Evolutionary conservation across 2,113 vertebrate species (phyloP).

Genomic region (Engraulis encrasicolus): DNA sequence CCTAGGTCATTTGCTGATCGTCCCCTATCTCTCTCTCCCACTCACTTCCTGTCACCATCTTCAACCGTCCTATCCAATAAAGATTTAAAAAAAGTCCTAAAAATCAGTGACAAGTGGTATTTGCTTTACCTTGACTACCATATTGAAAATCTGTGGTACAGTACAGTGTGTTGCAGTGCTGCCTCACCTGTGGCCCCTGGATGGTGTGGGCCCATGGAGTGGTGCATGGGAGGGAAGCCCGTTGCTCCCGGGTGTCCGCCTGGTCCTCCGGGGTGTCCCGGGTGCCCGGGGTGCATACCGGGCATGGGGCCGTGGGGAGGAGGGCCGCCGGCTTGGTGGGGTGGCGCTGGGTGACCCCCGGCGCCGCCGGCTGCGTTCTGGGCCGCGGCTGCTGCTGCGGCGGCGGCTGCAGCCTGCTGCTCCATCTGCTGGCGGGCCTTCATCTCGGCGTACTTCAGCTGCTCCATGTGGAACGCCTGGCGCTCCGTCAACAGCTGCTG

Average conservation of each 20-base stretch:
- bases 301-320: slow-evolving; percentile 68
- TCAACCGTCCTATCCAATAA: no score
- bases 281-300: slow-evolving; percentile 71
- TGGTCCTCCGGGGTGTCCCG: slow-evolving; percentile 70
- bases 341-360: slow-evolving; percentile 50
- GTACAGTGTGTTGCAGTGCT: no score
- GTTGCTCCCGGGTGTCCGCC: slow-evolving; percentile 75
- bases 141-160: no score
- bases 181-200: slow-evolving; percentile 83
- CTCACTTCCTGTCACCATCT: no score
- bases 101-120: no score
- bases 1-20: no score
- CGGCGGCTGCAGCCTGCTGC: slow-evolving; percentile 83
- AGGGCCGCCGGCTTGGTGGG: slow-evolving; percentile 62
- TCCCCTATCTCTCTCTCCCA: no score
- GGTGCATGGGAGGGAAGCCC: slow-evolving; percentile 89
- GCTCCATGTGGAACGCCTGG: slow-evolving; percentile 99
- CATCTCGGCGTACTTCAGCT: slow-evolving; percentile 95
- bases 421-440: slow-evolving; percentile 96
- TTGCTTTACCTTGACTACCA: no score
- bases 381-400: slow-evolving; percentile 73
- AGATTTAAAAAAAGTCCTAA: no score
- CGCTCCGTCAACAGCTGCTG: slow-evolving; percentile 95
- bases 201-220: slow-evolving; percentile 90
- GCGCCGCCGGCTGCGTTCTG: slow-evolving; percentile 43